Evolutionary conservation across 2,888 invertebrate genomes (phyloP).

Genomic region (Agrochola lychnidis): DNA sequence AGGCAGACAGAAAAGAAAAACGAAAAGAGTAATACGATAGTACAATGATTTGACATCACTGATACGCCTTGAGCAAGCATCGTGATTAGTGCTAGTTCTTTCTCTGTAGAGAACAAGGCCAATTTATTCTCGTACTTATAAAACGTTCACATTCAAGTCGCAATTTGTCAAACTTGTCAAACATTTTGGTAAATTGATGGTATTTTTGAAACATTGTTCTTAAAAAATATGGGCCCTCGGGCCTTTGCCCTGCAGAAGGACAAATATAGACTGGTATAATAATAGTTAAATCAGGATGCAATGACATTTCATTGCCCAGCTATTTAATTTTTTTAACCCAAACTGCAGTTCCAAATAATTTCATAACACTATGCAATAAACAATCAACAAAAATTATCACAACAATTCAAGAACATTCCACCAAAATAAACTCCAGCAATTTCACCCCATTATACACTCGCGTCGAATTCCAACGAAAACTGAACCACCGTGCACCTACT

Average conservation of each 20-base stretch:
- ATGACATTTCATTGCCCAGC: background rate
- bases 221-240: too few relatives aligned
- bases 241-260: background rate
- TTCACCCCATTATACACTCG: background rate
- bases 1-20: background rate
- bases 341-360: background rate
- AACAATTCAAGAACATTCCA: conserved; percentile 2
- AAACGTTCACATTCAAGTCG: too few relatives aligned
- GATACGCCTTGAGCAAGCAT: background rate
- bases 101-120: background rate
- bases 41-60: background rate
- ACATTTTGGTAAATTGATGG: too few relatives aligned
- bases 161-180: too few relatives aligned
- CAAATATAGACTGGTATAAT: background rate
- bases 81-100: background rate
- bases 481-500: conserved; percentile 23
- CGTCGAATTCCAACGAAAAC: conserved; percentile 34
- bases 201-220: too few relatives aligned
- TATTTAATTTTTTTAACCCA: background rate
- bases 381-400: background rate
- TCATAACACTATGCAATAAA: background rate
- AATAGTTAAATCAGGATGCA: too few relatives aligned
- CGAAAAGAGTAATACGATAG: background rate
- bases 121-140: too few relatives aligned
- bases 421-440: conserved; percentile 15